A percentile compares a stretch with the other conserved stretches of the same genome.
Evolutionary conservation across 2,888 invertebrate species (phyloP).

Genomic region (Desoria tigrina): DNA sequence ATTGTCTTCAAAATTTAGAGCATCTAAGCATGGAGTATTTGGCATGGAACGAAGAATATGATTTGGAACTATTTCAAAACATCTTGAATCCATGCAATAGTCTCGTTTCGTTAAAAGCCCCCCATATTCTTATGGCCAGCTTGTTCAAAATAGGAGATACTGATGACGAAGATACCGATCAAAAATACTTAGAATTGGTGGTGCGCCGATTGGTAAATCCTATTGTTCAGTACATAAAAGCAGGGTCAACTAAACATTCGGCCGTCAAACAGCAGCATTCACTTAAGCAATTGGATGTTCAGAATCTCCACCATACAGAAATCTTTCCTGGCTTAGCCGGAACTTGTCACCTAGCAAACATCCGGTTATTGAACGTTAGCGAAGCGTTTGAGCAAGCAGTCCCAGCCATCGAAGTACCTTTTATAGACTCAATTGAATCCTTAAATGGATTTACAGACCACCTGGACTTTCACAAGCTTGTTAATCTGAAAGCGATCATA

Average conservation of each 20-base stretch:
- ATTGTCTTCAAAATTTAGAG: not conserved
- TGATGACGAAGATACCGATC: constrained; percentile 10
- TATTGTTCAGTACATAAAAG: not conserved
- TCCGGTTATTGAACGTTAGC: constrained; percentile 5
- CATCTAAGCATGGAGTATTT: not conserved
- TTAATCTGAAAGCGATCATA: not conserved
- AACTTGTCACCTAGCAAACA: not conserved
- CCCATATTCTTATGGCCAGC: constrained; percentile 12
- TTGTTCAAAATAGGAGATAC: not conserved
- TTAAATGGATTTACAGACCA: not conserved
- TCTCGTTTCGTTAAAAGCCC: constrained; percentile 5
- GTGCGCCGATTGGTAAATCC: not conserved
- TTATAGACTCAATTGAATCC: not conserved
- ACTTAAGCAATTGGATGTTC: constrained; percentile 3
- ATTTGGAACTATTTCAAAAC: constrained; percentile 1
- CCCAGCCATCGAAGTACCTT: not conserved
- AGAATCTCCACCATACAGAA: constrained; percentile 14
- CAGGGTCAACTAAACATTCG: not conserved
- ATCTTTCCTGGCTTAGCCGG: not conserved
- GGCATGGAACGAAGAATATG: constrained; percentile 6
- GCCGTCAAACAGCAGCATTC: too few species aligned
- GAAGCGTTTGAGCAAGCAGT: constrained; percentile 3
- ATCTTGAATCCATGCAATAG: not conserved
- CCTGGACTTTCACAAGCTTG: constrained; percentile 6
- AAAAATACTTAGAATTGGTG: constrained; percentile 13